Evolutionary conservation across 2,888 invertebrate genomes (phyloP).

Genomic region (Trilocha varians): DNA sequence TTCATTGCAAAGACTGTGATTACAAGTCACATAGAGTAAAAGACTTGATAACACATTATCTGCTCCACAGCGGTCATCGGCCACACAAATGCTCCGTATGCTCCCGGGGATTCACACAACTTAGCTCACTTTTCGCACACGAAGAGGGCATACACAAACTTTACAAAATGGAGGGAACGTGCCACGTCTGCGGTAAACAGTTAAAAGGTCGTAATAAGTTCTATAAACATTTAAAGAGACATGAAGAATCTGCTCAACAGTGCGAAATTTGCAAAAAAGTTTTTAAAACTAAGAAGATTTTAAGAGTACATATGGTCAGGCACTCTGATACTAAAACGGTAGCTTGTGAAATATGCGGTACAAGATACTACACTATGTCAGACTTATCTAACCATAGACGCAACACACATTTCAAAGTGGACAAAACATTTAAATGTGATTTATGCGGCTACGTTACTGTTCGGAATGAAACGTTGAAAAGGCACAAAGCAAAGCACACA

Average conservation of each 20-base stretch:
- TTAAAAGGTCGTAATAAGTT: constrained; percentile 34
- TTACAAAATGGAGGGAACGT: constrained; percentile 33
- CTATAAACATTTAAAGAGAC: constrained; percentile 38
- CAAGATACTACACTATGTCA: constrained; percentile 37
- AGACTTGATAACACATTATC: constrained; percentile 36
- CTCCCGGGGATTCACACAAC: constrained; percentile 35
- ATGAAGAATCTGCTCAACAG: constrained; percentile 19
- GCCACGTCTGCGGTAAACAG: constrained; percentile 47
- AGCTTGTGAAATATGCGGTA: constrained; percentile 48
- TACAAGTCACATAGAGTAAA: constrained; percentile 36
- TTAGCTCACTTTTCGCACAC: constrained; percentile 37
- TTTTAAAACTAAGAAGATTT: constrained; percentile 23
- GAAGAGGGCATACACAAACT: constrained; percentile 37
- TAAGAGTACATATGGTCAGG: constrained; percentile 37
- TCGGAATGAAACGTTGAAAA: constrained; percentile 21
- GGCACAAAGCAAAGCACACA: constrained; percentile 37
- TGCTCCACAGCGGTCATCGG: constrained; percentile 41
- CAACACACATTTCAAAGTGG: constrained; percentile 29
- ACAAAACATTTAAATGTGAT: constrained; percentile 30
- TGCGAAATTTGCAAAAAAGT: constrained; percentile 37
- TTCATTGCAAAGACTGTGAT: constrained; percentile 31
- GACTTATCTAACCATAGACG: constrained; percentile 46
- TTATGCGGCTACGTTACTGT: constrained; percentile 35
- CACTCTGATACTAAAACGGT: constrained; percentile 40
- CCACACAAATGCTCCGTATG: constrained; percentile 43